Conservation (phyloP, 2,113 vertebrate genomes). For the Castor canadensis region DNA sequence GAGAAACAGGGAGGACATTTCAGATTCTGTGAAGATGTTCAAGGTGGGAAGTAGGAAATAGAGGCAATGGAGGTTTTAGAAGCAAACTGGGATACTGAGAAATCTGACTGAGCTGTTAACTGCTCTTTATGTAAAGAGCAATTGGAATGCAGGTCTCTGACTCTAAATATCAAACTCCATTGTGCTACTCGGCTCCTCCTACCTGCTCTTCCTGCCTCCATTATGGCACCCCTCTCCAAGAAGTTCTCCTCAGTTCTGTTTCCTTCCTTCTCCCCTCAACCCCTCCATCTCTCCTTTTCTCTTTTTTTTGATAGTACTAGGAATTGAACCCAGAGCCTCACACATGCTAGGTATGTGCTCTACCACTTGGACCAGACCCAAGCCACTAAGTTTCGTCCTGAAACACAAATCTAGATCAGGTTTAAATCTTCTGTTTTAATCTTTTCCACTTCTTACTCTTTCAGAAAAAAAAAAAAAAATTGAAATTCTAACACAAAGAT, state of each 20-base stretch:
- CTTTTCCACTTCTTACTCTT: neutral
- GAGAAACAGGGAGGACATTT: neutral
- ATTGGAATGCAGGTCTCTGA: neutral
- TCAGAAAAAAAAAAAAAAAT: neutral
- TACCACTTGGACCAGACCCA: too few species aligned
- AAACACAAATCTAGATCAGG: neutral
- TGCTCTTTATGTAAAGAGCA: neutral
- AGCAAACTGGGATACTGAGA: slow-evolving; percentile 5
- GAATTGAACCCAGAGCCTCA: too few species aligned
- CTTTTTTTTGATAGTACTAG: too few species aligned
- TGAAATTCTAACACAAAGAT: neutral
- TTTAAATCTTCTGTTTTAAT: neutral
- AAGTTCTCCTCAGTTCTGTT: slow-evolving; percentile 11
- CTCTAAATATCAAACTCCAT: neutral
- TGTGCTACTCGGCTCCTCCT: neutral
- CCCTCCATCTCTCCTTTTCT: too few species aligned
- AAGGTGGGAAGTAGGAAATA: neutral
- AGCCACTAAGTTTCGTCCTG: slow-evolving; percentile 3
- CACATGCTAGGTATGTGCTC: too few species aligned
- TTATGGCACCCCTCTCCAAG: neutral
- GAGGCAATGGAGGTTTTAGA: neutral
- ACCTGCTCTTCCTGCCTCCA: neutral
- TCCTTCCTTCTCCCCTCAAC: too few species aligned
- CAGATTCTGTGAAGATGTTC: neutral
- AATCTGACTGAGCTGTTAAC: neutral